Conservation (phyloP, 2,113 vertebrate species). For the Myxocyprinus asiaticus region DNA sequence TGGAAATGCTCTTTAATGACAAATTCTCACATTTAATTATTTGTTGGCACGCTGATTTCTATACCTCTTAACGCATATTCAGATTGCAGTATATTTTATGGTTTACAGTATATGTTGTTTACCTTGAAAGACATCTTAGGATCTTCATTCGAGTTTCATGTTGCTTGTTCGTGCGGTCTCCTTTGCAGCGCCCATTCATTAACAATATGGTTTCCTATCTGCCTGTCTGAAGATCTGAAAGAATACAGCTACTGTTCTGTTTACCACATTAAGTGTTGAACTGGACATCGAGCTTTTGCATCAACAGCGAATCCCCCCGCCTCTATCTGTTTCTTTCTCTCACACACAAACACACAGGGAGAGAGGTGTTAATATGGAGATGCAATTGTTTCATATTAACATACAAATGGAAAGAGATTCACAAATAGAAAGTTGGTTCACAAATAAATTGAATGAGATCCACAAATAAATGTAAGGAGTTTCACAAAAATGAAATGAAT, state of each 20-base stretch:
- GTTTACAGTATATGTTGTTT: too few relatives aligned
- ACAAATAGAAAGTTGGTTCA: too few relatives aligned
- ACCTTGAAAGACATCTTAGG: slow-evolving; percentile 79
- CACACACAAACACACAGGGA: too few relatives aligned
- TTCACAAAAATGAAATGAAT: too few relatives aligned
- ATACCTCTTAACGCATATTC: not conserved
- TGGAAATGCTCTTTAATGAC: too few relatives aligned
- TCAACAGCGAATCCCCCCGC: slow-evolving; percentile 8
- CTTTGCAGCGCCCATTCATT: not conserved
- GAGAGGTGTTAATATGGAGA: too few relatives aligned
- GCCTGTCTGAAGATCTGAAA: not conserved
- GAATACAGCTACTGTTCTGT: not conserved
- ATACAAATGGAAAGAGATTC: too few relatives aligned
- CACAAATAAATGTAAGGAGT: too few relatives aligned
- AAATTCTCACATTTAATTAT: too few relatives aligned
- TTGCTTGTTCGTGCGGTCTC: not conserved
- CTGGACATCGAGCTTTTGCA: slow-evolving; percentile 14
- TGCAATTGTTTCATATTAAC: too few relatives aligned
- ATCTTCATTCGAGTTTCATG: slow-evolving; percentile 70
- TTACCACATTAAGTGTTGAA: not conserved
- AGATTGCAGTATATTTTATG: not conserved
- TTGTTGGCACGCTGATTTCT: not conserved
- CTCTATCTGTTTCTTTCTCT: too few relatives aligned
- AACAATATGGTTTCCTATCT: not conserved
- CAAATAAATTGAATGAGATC: too few relatives aligned